phyloP scores from a whole-genome alignment of 1,140 invertebrate species.

The Parapsyche elsis region DNA sequence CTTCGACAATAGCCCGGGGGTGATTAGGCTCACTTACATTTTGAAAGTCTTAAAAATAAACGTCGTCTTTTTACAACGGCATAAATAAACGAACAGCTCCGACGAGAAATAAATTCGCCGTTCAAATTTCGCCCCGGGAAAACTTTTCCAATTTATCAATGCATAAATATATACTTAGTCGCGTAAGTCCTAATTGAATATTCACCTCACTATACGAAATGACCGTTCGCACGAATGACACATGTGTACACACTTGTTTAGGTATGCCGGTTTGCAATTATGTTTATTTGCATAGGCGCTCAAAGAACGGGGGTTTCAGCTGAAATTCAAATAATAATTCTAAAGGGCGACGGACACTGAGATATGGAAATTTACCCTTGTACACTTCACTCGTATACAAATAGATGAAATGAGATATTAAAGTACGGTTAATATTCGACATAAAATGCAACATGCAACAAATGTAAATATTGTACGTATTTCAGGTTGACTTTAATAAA shows the following conservation, averaged over 20 bases:
- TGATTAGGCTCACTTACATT: conserved; percentile 30
- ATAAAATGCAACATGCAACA: no score
- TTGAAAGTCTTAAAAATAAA: conserved; percentile 6
- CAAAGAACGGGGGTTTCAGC: neutral
- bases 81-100: neutral
- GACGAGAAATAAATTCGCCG: neutral
- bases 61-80: neutral
- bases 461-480: no score
- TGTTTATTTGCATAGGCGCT: conserved; percentile 7
- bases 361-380: no score
- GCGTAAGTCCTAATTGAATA: neutral
- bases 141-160: neutral
- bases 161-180: neutral
- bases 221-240: neutral
- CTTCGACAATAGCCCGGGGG: conserved; percentile 19
- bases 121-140: neutral
- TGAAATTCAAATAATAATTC: conserved; percentile 30
- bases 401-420: no score
- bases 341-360: neutral
- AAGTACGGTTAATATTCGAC: no score
- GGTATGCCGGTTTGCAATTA: neutral
- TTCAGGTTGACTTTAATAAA: no score
- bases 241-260: neutral
- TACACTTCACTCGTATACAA: no score
- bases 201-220: neutral